Conservation (phyloP, 2,113 vertebrate genomes). For the Epinephelus cyanopodus region DNA sequence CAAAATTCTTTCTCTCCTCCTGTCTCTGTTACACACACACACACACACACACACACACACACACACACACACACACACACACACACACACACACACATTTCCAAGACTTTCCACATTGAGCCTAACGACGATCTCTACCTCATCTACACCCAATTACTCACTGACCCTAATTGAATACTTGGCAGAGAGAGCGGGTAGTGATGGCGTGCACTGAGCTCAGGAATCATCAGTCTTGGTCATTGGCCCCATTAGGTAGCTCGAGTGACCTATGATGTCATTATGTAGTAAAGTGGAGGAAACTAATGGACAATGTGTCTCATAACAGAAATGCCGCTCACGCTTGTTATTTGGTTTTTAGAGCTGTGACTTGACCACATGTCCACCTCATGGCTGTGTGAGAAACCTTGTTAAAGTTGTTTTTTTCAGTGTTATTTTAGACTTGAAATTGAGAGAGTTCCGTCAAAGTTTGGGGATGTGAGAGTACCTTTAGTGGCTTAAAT, state of each 20-base stretch:
- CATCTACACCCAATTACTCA: slow-evolving; percentile 81
- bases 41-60: slow-evolving; percentile 29
- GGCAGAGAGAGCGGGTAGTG: slow-evolving; percentile 67
- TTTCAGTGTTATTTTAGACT: slow-evolving; percentile 62
- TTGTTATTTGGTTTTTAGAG: slow-evolving; percentile 35
- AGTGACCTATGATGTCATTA: slow-evolving; percentile 76
- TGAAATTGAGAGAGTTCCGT: slow-evolving; percentile 67
- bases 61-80: slow-evolving; percentile 27
- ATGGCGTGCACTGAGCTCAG: slow-evolving; percentile 56
- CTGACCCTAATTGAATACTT: slow-evolving; percentile 80
- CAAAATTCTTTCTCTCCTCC: slow-evolving; percentile 17
- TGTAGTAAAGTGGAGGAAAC: slow-evolving; percentile 52
- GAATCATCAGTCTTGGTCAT: slow-evolving; percentile 74
- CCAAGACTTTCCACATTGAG: slow-evolving; percentile 70
- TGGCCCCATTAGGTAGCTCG: slow-evolving; percentile 65
- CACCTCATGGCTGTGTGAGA: slow-evolving; percentile 54
- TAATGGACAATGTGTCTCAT: slow-evolving; percentile 58
- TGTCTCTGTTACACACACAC: slow-evolving; percentile 11
- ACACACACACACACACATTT: slow-evolving; percentile 41
- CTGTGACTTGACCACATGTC: slow-evolving; percentile 18
- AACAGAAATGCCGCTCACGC: not conserved
- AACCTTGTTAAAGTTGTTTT: slow-evolving; percentile 51
- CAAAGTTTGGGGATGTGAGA: slow-evolving; percentile 77
- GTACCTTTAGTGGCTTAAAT: slow-evolving; percentile 64
- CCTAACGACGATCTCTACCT: slow-evolving; percentile 59